Conservation (phyloP, 2,888 invertebrate genomes). For the Hedychridium roseum region DNA sequence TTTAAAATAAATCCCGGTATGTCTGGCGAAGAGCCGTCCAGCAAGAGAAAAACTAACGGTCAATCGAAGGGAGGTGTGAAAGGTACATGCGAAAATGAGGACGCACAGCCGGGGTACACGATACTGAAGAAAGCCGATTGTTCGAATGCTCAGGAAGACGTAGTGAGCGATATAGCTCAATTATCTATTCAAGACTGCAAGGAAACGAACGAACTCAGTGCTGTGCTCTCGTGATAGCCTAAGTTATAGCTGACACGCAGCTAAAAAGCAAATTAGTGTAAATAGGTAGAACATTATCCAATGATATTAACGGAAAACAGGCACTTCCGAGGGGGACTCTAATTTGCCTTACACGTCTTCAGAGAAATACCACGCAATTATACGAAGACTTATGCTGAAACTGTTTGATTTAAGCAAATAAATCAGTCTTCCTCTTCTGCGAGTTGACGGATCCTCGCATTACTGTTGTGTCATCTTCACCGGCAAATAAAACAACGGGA, state of each 20-base stretch:
- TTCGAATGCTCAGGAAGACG: constrained; percentile 40
- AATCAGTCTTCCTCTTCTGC: constrained; percentile 13
- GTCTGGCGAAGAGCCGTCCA: constrained; percentile 26
- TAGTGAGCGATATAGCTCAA: constrained; percentile 47
- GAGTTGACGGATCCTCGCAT: not conserved
- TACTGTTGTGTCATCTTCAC: too few relatives aligned
- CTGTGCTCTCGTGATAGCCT: constrained; percentile 56
- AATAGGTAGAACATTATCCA: constrained; percentile 39
- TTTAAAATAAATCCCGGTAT: constrained; percentile 44
- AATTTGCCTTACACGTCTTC: too few relatives aligned
- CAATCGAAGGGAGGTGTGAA: constrained; percentile 26
- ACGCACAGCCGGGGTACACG: constrained; percentile 45
- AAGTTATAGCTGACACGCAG: constrained; percentile 30
- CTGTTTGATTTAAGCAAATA: constrained; percentile 4
- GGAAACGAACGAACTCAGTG: constrained; percentile 43
- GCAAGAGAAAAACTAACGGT: constrained; percentile 32
- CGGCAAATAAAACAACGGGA: too few relatives aligned
- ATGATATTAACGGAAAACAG: constrained; percentile 10
- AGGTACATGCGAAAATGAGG: constrained; percentile 30
- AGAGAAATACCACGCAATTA: not conserved
- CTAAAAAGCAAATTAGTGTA: constrained; percentile 28
- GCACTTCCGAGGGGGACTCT: too few relatives aligned
- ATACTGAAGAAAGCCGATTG: constrained; percentile 52
- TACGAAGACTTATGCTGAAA: not conserved
- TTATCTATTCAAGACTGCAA: constrained; percentile 57